Evolutionary conservation across 2,797 vertebrate genomes (phyloP), one percentile per base, ranked within the genome.

Genomic region (Hoplostethus mediterraneus): DNA sequence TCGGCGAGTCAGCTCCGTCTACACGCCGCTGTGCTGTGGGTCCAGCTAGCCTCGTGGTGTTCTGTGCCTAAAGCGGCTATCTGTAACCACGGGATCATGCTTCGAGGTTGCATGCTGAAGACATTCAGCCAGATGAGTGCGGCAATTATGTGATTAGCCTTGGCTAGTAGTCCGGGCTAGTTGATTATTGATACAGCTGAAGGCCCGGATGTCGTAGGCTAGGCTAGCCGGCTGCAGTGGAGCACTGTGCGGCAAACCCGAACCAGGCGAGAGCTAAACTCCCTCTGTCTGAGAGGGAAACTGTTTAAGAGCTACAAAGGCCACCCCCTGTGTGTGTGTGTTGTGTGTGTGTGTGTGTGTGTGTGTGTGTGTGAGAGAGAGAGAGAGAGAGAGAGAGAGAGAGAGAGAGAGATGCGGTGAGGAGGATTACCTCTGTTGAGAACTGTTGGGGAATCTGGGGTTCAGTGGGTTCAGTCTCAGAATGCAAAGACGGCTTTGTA

Each of bases 61-160:
- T 49, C 4, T 59, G 70, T 47, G 80, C 77, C 79, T 75, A 77
- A 81, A 84, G 73, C 74, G 12, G 78, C 81, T 84, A 79, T 73
- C 58, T 75, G 65, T 75, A 58, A 67, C 83, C 79, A 73, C 45
- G 14, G 71, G 83, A 89, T 85, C 81, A 68, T 25, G 71, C 81
- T 70, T 47, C 45, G 67, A 74, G 42, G 14, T 65, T 78, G 73
- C 71, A 71, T 13, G 44, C 80, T 86, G 78, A 47, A 71, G 78
- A 49, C 45, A 77, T 76, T 81, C 48, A 9, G 75, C 81, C 84
- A 91, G 80, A 89, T 76, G 85, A 86, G 82, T 72, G 64, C 68
- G 69, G 79, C 77, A 82, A 90, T 91, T 91, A 89, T 90, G 84
- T 87, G 86, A 90, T 89, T 87, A 82, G 82, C 80, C 83, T 88